Percentiles rank a stretch among this genome's conserved stretches.
These are phyloP conservation scores for Agapornis canus DNA, from an alignment of 2,797 vertebrate genomes.

Conservation along the genomic window DNA sequence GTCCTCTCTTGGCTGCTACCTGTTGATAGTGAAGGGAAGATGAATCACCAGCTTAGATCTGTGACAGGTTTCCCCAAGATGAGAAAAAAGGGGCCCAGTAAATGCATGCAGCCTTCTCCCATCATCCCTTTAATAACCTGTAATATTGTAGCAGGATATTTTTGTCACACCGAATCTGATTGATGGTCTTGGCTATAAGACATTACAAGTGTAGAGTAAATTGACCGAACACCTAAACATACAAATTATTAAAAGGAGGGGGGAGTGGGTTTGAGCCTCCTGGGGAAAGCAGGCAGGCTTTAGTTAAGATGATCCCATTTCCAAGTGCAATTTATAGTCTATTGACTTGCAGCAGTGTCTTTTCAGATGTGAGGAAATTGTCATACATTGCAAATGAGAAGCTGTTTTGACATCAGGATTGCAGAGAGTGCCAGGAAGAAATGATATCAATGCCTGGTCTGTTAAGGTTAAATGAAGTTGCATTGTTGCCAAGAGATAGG, in stretches of 20 bases:
- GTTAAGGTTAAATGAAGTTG: slow-evolving; percentile 89
- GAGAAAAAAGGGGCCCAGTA: slow-evolving; percentile 79
- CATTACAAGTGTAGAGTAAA: slow-evolving; percentile 85
- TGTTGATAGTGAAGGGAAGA: slow-evolving; percentile 84
- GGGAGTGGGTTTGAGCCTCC: slow-evolving; percentile 74
- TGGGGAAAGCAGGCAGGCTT: slow-evolving; percentile 84
- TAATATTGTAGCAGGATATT: slow-evolving; percentile 85
- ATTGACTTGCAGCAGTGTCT: slow-evolving; percentile 93
- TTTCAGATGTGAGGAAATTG: slow-evolving; percentile 94
- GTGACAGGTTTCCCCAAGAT: slow-evolving; percentile 82
- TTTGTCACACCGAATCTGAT: slow-evolving; percentile 85
- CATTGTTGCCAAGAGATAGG: slow-evolving; percentile 75
- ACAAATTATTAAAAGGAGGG: slow-evolving; percentile 97
- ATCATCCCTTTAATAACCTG: slow-evolving; percentile 92
- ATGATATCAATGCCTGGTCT: slow-evolving; percentile 84
- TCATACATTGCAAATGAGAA: slow-evolving; percentile 96
- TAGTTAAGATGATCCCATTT: slow-evolving; percentile 91
- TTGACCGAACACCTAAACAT: slow-evolving; percentile 92
- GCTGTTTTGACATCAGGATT: slow-evolving; percentile 86
- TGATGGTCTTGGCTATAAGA: slow-evolving; percentile 86
- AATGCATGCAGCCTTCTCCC: slow-evolving; percentile 77
- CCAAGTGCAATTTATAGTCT: slow-evolving; percentile 95
- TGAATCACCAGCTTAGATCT: slow-evolving; percentile 82
- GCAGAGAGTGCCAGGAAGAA: slow-evolving; percentile 81
- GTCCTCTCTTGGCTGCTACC: slow-evolving; percentile 75